Percentiles rank a stretch among this genome's conserved stretches.
Evolutionary conservation across 2,113 vertebrate genomes (phyloP).

Genomic region (Rostratula benghalensis): DNA sequence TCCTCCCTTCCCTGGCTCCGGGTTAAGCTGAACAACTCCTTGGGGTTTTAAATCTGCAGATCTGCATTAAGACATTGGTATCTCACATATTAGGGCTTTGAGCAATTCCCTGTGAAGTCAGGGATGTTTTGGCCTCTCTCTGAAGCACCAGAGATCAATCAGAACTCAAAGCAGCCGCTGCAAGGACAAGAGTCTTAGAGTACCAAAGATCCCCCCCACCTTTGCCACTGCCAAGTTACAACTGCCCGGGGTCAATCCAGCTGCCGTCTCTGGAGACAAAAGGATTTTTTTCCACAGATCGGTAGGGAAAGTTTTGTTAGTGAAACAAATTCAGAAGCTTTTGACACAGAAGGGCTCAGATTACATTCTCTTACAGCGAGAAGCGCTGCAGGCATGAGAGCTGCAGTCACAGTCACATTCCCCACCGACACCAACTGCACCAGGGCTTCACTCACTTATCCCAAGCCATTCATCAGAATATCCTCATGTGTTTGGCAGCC

Average conservation of each 20-base stretch:
- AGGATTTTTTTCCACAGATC: background rate
- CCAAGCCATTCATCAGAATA: background rate
- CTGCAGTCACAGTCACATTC: background rate
- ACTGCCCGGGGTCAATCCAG: background rate
- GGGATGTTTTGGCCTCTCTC: background rate
- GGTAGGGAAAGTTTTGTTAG: background rate
- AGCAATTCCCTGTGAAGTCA: background rate
- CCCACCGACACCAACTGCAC: background rate
- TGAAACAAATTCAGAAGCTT: background rate
- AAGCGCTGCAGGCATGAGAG: background rate
- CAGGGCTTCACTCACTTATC: background rate
- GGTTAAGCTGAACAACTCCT: background rate
- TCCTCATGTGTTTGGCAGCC: background rate
- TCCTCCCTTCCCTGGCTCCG: background rate
- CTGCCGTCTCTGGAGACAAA: background rate
- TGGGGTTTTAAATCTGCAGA: background rate
- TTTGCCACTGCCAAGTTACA: background rate
- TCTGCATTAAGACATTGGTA: background rate
- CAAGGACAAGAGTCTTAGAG: background rate
- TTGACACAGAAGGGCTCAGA: background rate
- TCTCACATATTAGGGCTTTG: background rate
- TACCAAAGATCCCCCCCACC: background rate
- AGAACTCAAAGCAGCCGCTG: slow-evolving; percentile 18
- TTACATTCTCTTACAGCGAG: rapidly evolving
- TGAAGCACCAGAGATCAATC: background rate